These are phyloP conservation scores for Petrolisthes manimaculis DNA, from an alignment of 2,888 invertebrate species.

Conservation along the genomic window DNA sequence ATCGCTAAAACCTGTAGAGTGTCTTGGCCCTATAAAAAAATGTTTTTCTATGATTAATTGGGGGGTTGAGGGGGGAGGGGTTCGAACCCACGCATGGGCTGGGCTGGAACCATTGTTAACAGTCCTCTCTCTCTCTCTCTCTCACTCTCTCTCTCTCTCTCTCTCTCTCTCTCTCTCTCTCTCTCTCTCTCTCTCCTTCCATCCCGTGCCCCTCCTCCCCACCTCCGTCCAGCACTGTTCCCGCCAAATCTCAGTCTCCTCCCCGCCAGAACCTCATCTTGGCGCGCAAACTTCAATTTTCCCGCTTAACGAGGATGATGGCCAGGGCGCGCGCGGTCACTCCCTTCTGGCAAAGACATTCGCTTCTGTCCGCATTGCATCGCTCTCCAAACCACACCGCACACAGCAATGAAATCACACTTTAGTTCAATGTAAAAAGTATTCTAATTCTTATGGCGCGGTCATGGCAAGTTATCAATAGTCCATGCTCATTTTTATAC, in stretches of 20 bases:
- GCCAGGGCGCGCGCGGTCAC: slow-evolving; percentile 43
- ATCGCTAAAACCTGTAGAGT: too few species aligned
- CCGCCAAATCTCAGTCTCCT: slow-evolving; percentile 45
- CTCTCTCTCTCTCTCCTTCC: background rate
- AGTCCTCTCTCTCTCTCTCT: background rate
- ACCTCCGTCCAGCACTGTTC: background rate
- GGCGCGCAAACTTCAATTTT: slow-evolving; percentile 64
- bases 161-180: background rate
- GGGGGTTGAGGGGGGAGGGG: too few species aligned
- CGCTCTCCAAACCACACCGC: background rate
- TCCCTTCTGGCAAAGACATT: slow-evolving; percentile 3
- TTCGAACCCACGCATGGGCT: too few species aligned
- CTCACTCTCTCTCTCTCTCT: background rate
- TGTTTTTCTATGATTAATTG: too few species aligned
- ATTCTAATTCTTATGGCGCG: background rate
- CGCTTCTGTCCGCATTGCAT: background rate
- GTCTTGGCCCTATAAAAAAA: too few species aligned
- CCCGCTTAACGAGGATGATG: slow-evolving; percentile 63
- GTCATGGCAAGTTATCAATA: background rate
- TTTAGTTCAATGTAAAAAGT: too few species aligned
- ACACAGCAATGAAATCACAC: background rate
- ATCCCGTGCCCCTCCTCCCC: background rate
- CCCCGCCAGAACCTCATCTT: slow-evolving; percentile 61
- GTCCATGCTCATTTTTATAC: too few species aligned
- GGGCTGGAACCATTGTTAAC: background rate